Base-by-base conservation (phyloP, 2,888 invertebrate species). In the Digitonthophagus gazella region DNA sequence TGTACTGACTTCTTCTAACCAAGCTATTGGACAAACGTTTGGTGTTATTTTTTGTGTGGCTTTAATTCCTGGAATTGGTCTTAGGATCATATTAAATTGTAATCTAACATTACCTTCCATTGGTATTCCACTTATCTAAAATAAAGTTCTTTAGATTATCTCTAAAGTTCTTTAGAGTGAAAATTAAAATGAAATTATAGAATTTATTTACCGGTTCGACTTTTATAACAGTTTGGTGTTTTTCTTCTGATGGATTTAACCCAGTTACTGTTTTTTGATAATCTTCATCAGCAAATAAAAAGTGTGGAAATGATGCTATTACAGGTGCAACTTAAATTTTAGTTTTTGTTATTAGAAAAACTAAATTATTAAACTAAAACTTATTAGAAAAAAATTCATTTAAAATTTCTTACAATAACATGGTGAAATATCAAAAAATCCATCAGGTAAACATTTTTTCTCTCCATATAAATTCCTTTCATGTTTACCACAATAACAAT, bases 281-380 rank as follows among this genome's bases (percentile, higher is more conserved):
- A 15, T 78, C 80, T 64, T 82, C 78, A 74, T 89, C 86, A 6
- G 88, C 89, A 71, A 85, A 86, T 68, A 89, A 79, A 83, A 91
- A 89, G 78, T 93, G 92, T 0, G 92, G 92, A 72, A 89, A 85
- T 3, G 90, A 86, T 68, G 91, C 77, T 58, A 91, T 86, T 56
- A 92, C 82, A 44, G 88, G 89, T 2, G 89, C 89, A 74, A 88
- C 68, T 68, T n/a, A 11, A 68, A 15, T 44, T 44, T 44, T 44
- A 44, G 6, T 22, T 4, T 22, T 22, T 22, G 6, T 22, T 4
- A 22, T 22, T 22, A 6, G 22, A 22, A 11, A n/a, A n/a, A n/a
- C n/a, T n/a, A n/a, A n/a, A n/a, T n/a, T n/a, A n/a, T n/a, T n/a
- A n/a, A n/a, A n/a, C n/a, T n/a, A n/a, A n/a, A n/a, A 14, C 3